Conservation (phyloP, 2,113 vertebrate species). For the Alligator mississippiensis region DNA sequence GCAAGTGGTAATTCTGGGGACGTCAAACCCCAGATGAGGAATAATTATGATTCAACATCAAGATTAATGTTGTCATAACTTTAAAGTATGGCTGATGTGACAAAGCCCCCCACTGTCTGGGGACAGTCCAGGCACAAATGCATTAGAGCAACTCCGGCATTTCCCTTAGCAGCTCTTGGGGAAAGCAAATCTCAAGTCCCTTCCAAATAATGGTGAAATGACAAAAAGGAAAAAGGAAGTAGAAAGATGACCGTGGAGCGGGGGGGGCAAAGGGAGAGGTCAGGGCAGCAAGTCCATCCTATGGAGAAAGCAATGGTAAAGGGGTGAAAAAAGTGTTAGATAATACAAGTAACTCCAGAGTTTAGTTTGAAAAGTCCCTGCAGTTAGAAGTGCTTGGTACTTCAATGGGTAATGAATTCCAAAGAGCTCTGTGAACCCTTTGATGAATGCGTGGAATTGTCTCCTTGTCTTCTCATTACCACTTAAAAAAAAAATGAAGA, state of each 20-base stretch:
- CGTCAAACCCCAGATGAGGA: conserved; percentile 53
- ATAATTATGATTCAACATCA: conserved; percentile 65
- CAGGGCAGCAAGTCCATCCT: not conserved
- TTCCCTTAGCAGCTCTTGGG: not conserved
- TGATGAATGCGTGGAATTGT: conserved; percentile 63
- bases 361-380: conserved; percentile 7
- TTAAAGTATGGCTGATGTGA: conserved; percentile 47
- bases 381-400: conserved; percentile 25
- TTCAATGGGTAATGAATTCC: conserved; percentile 48
- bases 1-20: conserved; percentile 44
- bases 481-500: not conserved
- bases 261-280: not conserved
- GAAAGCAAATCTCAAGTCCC: conserved; percentile 5
- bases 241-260: not conserved
- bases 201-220: not conserved
- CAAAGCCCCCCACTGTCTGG: conserved; percentile 30
- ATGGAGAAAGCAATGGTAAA: not conserved
- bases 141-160: conserved; percentile 27
- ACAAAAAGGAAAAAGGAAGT: not conserved
- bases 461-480: conserved; percentile 56
- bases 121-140: conserved; percentile 27
- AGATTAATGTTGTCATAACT: conserved; percentile 64
- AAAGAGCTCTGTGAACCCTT: conserved; percentile 35
- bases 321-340: not conserved
- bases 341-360: conserved; percentile 25